Base-by-base conservation (phyloP, 2,888 invertebrate species). In the Orthonychiurus folsomi region DNA sequence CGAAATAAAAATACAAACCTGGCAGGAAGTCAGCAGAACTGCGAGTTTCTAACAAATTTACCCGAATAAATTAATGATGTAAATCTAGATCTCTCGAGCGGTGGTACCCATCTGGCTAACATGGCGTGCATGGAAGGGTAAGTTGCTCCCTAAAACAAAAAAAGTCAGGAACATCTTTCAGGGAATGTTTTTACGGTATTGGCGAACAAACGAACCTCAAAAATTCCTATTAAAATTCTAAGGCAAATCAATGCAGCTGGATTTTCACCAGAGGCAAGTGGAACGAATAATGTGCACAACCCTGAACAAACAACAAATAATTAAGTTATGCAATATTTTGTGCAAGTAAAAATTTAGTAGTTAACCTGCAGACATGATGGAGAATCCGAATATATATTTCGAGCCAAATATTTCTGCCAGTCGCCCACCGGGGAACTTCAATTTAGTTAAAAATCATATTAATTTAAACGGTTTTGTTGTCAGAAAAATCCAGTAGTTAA, bases 401-500 rank as follows among this genome's bases (percentile, higher is more conserved):
- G 59, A 60, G 28, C 62, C 60, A 53, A 60, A 59, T 21, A 66
- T 28, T 48, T 66, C 64, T n/a, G 60, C 56, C 9, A 66, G 25
- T n/a, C 66, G 57, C n/a, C 66, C 66, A 20, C 64, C 64, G n/a
- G 66, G 64, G n/a, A 66, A 53, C 64, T 66, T 27, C 18, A 56
- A n/a, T 37, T 37, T 52, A 48, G 48, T n/a, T 12, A 48, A 48
- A 15, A 15, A 48, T 12, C n/a, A 23, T 12, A 52, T 12, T 9
- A 23, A 20, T 21, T 52, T 52, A 23, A 12, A 52, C 52, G n/a
- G n/a, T n/a, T n/a, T n/a, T n/a, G n/a, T n/a, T n/a, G n/a, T n/a
- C n/a, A n/a, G n/a, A n/a, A n/a, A n/a, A n/a, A n/a, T n/a, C n/a
- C n/a, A n/a, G n/a, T n/a, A n/a, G n/a, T n/a, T n/a, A n/a, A 52